phyloP scores from a whole-genome alignment of 2,888 invertebrate genomes.

The Drosophila cyrtoloma region DNA sequence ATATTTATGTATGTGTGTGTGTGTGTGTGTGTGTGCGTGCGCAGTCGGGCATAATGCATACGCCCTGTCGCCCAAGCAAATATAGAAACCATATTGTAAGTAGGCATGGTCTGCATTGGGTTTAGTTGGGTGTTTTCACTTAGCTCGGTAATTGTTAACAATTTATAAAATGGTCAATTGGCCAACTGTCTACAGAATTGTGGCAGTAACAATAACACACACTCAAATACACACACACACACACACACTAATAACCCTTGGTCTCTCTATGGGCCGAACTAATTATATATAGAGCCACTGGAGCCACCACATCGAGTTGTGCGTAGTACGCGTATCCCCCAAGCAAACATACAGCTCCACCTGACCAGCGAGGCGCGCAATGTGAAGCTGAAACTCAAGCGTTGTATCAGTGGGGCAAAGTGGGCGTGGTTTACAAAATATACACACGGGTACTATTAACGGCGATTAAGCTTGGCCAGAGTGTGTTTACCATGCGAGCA shows the following conservation, averaged over 20 bases:
- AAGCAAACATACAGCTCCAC: conserved; percentile 4
- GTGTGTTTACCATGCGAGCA: conserved; percentile 14
- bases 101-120: conserved; percentile 10
- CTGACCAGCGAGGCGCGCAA: conserved; percentile 57
- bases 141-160: conserved; percentile 70
- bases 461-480: conserved; percentile 47
- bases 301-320: conserved; percentile 15
- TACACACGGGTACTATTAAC: conserved; percentile 47
- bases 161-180: conserved; percentile 74
- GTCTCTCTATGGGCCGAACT: conserved; percentile 32
- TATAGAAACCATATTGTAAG: conserved; percentile 43
- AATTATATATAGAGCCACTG: conserved; percentile 62
- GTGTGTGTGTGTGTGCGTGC: conserved; percentile 11
- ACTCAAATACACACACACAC: conserved; percentile 20
- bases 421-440: conserved; percentile 10
- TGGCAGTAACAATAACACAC: neutral
- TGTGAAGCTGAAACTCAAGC: conserved; percentile 48
- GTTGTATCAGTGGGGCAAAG: conserved; percentile 36
- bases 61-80: conserved; percentile 54
- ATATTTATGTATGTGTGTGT: conserved; percentile 16
- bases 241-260: neutral
- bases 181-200: conserved; percentile 32
- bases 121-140: conserved; percentile 41
- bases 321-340: neutral
- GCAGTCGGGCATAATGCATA: conserved; percentile 46